A percentile compares a stretch with the other conserved stretches of the same genome.
Evolutionary conservation across 2,113 vertebrate genomes (phyloP).

Genomic region (Ginglymostoma cirratum): DNA sequence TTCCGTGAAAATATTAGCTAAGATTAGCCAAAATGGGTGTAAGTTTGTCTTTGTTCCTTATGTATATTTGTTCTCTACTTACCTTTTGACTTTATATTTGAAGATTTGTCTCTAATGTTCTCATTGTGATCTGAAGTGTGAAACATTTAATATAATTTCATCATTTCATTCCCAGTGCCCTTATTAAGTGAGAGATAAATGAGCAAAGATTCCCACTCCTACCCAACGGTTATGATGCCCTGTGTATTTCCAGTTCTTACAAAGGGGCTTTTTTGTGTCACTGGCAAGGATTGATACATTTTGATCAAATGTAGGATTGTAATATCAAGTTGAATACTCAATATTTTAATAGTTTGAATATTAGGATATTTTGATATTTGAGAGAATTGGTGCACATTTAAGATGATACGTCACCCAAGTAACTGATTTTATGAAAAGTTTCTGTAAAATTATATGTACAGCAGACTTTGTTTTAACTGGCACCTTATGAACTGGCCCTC

Average conservation of each 20-base stretch:
- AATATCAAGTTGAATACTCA: neutral
- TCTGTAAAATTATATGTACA: neutral
- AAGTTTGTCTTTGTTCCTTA: neutral
- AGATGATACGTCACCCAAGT: neutral
- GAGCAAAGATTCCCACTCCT: neutral
- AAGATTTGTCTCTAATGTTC: neutral
- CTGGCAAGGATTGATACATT: neutral
- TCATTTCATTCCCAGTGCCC: neutral
- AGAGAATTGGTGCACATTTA: neutral
- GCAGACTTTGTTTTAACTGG: no score
- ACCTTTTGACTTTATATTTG: neutral
- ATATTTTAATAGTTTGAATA: neutral
- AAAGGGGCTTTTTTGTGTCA: neutral
- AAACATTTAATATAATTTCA: neutral
- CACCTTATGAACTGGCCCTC: no score
- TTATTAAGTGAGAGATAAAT: neutral
- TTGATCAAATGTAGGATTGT: neutral
- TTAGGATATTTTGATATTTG: neutral
- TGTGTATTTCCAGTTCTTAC: neutral
- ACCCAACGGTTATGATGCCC: neutral
- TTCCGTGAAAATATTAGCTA: neutral
- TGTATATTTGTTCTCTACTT: neutral
- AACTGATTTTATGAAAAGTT: neutral
- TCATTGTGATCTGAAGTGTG: neutral
- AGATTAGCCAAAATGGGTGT: neutral